Evolutionary conservation across 2,113 vertebrate species (phyloP), one percentile per base, ranked within the genome.

Genomic region (Brachirus orientalis): DNA sequence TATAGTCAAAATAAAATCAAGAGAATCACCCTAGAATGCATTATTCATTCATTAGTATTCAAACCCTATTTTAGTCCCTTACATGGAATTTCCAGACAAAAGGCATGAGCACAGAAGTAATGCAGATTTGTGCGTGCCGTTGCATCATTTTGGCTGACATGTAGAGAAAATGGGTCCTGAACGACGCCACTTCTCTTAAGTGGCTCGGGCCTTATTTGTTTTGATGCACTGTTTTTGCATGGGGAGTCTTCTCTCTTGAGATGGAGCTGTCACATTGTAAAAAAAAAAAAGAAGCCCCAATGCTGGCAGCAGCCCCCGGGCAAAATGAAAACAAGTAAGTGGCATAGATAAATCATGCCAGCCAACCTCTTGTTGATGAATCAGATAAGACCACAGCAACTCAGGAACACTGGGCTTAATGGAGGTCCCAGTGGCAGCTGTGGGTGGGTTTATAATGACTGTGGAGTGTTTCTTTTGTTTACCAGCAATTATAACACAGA

Each of bases 241-340:
- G 72, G 86, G 85, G 87, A 92, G 88, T 89, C 86, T 86, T 88
- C 70, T 80, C 92, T 91, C 91, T 80, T 75, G 92, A 92, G 93
- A 93, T 84, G 88, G 90, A 92, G 90, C 92, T 93, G 92, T 93
- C 92, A 92, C 83, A 47, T 76, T 90, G 90, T 86, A 89, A 82
- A 88, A 28, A 51, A 51, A 28, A 41, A 54, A 78, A 83, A 89
- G 83, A 85, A 84, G 84, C 85, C 90, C 87, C 35, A 81, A 88
- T 43, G 90, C 92, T 92, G 91, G 91, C 90, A 91, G 92, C 90
- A 84, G 88, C 92, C 92, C 88, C 87, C 81, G 69, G 93, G 92
- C 93, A 92, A 93, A 89, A 91, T 89, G 90, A 92, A 93, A 92
- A 93, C 90, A 92, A 92, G 89, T 91, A 92, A 93, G 92, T 90